phyloP scores from a whole-genome alignment of 2,113 vertebrate genomes.

The Tenebrosternarchus preto region DNA sequence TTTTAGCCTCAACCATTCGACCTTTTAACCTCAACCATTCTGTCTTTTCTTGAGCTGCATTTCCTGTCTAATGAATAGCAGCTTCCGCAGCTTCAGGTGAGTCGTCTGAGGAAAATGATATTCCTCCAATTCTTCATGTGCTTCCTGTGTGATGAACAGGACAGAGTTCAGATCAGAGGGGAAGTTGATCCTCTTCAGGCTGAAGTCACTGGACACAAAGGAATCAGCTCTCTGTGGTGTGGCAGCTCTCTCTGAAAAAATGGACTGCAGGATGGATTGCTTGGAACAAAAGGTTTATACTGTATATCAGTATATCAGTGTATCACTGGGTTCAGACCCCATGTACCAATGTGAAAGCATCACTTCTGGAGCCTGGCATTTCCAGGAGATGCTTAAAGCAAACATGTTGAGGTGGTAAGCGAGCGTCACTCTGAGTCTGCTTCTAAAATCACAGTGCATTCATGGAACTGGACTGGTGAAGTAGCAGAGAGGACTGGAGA shows the following conservation, averaged over 20 bases:
- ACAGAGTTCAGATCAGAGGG: conserved; percentile 27
- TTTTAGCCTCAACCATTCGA: too few relatives aligned
- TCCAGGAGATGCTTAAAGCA: not conserved
- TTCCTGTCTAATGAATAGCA: too few relatives aligned
- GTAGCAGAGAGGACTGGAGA: too few relatives aligned
- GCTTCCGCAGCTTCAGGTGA: conserved; percentile 8
- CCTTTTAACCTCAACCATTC: too few relatives aligned
- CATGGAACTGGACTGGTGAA: not conserved
- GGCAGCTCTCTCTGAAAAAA: not conserved
- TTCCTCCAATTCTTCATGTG: conserved; percentile 31
- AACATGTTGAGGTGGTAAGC: not conserved
- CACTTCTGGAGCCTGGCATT: not conserved
- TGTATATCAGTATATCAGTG: not conserved
- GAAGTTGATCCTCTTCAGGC: conserved; percentile 2
- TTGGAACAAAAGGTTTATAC: not conserved
- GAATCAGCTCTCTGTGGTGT: not conserved
- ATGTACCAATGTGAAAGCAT: not conserved
- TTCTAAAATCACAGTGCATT: not conserved
- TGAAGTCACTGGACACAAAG: not conserved
- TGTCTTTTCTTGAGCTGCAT: too few relatives aligned
- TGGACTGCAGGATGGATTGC: not conserved
- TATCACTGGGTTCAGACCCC: not conserved
- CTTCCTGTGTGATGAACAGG: conserved; percentile 17
- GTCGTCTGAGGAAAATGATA: conserved; percentile 32
- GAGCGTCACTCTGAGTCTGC: not conserved